Evolutionary conservation across 2,888 invertebrate genomes (phyloP), one percentile per base, ranked within the genome.

Genomic region (Beris chalybata): DNA sequence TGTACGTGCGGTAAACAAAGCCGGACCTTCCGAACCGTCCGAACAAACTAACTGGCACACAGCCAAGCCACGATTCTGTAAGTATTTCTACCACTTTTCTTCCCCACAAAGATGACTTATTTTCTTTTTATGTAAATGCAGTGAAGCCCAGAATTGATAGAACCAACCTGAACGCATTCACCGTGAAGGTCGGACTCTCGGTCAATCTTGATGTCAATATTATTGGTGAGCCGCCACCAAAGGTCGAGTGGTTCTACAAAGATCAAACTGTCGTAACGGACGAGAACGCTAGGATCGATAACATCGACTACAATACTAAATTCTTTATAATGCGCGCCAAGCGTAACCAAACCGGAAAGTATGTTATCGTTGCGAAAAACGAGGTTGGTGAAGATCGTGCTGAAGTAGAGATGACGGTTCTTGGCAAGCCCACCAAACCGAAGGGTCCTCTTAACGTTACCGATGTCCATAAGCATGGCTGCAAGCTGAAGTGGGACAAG

Each of bases 81-180:
- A 90, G 92, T 88, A 74, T 68, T 67, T 11, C 47, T 22, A 22
- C 22, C 22, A 30, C 59, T 54, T n/a, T 30, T 43, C 6, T 58
- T 52, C 7, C 13, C 12, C 22, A 30, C 7, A n/a, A 44, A 29
- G 44, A 52, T 70, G 52, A 12, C 38, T 56, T 5, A 29, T 47
- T 64, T 69, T 61, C 50, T 66, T 68, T 66, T 70, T 71, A 67
- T 71, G 63, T 72, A 64, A 63, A 81, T 81, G 71, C 81, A 95
- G 95, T 96, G 79, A 95, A 95, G 83, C 97, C 97, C 67, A 87
- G 89, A 75, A 97, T 97, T 78, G 95, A 97, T 78, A 89, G 95
- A 71, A 92, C 92, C 15, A 93, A 94, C 80, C 82, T 96, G 59
- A 90, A 92, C 74, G 86, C 89, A n/a, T 79, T 94, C 3, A 86